These are phyloP conservation scores for Molanna angustata DNA, from an alignment of 2,888 invertebrate species.

Conservation along the genomic window DNA sequence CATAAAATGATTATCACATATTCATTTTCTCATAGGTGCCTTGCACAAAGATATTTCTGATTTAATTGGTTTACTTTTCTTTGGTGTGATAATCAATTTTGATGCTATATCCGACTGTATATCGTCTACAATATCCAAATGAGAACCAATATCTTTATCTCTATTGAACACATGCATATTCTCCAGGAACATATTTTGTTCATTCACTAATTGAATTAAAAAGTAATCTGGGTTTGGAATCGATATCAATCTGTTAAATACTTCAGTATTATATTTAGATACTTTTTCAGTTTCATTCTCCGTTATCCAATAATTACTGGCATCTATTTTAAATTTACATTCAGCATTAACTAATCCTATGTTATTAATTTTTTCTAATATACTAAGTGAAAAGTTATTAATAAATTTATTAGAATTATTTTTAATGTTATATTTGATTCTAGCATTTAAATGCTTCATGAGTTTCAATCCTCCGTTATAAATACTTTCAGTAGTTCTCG, in stretches of 20 bases:
- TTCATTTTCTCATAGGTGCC: too few species aligned
- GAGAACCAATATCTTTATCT: slow-evolving; percentile 11
- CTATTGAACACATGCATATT: slow-evolving; percentile 18
- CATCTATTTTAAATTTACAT: slow-evolving; percentile 22
- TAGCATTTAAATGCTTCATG: slow-evolving; percentile 15
- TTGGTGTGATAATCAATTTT: slow-evolving; percentile 27
- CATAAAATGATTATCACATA: too few species aligned
- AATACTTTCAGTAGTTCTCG: slow-evolving; percentile 17
- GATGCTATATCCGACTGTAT: slow-evolving; percentile 16
- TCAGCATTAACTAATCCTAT: slow-evolving; percentile 13
- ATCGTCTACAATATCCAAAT: slow-evolving; percentile 14
- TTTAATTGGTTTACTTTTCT: slow-evolving; percentile 13
- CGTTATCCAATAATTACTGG: slow-evolving; percentile 19
- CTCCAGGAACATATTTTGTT: slow-evolving; percentile 25
- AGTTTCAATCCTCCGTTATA: slow-evolving; percentile 25
- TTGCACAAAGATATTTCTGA: too few species aligned
- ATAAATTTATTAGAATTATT: slow-evolving; percentile 7
- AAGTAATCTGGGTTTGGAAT: slow-evolving; percentile 10
- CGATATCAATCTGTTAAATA: too few species aligned
- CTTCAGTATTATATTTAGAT: slow-evolving; percentile 15
- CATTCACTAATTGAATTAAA: slow-evolving; percentile 19
- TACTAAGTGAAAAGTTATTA: background rate
- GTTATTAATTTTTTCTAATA: slow-evolving; percentile 12
- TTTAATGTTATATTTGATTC: slow-evolving; percentile 12
- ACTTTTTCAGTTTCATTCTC: slow-evolving; percentile 26